These are phyloP conservation scores for Iselma pallidipennis DNA, from an alignment of 2,888 invertebrate genomes.

Conservation along the genomic window DNA sequence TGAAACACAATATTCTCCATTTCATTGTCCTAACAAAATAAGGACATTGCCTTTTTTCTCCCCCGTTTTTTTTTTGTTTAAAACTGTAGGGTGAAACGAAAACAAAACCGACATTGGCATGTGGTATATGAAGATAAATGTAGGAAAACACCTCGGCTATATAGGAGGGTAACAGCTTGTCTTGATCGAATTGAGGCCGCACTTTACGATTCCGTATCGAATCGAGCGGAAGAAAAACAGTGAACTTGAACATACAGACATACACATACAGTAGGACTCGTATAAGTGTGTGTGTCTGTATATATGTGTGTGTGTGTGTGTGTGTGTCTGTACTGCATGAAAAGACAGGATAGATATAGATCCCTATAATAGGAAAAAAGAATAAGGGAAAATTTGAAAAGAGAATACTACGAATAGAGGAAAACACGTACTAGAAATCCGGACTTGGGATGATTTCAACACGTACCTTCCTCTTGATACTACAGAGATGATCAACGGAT, in stretches of 20 bases:
- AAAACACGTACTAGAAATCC: constrained; percentile 21
- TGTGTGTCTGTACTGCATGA: too few species aligned
- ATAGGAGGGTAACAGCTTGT: constrained; percentile 42
- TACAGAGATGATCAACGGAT: background rate
- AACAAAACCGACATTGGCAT: constrained; percentile 36
- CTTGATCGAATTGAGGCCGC: constrained; percentile 44
- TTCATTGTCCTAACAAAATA: background rate
- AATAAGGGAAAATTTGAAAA: background rate
- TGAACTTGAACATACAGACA: constrained; percentile 9
- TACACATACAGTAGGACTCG: background rate
- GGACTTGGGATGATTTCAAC: constrained; percentile 25
- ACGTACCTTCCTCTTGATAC: constrained; percentile 11
- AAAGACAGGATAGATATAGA: background rate
- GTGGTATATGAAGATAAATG: constrained; percentile 44
- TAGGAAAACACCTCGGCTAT: constrained; percentile 41
- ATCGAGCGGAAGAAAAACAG: constrained; percentile 35
- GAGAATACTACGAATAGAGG: background rate
- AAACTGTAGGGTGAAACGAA: constrained; percentile 9
- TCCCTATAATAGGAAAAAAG: background rate
- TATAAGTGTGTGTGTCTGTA: too few species aligned
- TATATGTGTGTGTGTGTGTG: too few species aligned
- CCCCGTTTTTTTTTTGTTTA: background rate
- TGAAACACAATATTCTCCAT: background rate
- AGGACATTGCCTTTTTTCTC: background rate
- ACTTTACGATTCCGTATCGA: constrained; percentile 38